phyloP scores from a whole-genome alignment of 1,140 invertebrate genomes.

The Aphidius ervi region DNA sequence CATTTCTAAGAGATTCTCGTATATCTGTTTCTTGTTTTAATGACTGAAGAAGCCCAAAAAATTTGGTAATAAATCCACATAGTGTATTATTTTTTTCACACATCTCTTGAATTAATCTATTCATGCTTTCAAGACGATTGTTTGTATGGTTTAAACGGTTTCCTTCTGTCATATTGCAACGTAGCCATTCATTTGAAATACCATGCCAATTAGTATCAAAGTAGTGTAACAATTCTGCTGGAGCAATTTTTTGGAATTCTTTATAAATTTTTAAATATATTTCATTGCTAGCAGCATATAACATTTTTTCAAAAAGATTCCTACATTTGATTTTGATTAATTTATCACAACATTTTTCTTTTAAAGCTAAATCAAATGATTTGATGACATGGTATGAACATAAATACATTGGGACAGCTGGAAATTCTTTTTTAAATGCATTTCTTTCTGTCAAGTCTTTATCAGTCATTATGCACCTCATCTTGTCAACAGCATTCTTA shows the following conservation, averaged over 20 bases:
- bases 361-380: conserved; percentile 3
- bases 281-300: conserved; percentile 1
- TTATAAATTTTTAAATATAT: conserved; percentile 11
- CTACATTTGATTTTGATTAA: not conserved
- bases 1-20: not conserved
- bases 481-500: not conserved
- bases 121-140: conserved; percentile 24
- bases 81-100: conserved; percentile 19
- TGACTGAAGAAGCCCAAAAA: conserved; percentile 5
- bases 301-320: not conserved
- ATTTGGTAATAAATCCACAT: conserved; percentile 8
- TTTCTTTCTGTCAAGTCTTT: conserved; percentile 22
- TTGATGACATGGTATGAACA: conserved; percentile 21
- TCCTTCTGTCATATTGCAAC: conserved; percentile 18
- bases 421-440: conserved; percentile 17
- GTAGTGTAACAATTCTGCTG: conserved; percentile 10
- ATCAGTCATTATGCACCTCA: conserved; percentile 21
- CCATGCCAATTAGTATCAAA: conserved; percentile 26
- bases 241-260: conserved; percentile 11
- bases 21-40: conserved; percentile 5
- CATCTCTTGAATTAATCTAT: conserved; percentile 23
- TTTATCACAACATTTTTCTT: not conserved
- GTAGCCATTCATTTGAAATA: conserved; percentile 23
- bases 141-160: conserved; percentile 25
- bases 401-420: conserved; percentile 15